Evolutionary conservation across 2,797 vertebrate species (phyloP), one percentile per base, ranked within the genome.

Genomic region (Sebastes hubbsi): DNA sequence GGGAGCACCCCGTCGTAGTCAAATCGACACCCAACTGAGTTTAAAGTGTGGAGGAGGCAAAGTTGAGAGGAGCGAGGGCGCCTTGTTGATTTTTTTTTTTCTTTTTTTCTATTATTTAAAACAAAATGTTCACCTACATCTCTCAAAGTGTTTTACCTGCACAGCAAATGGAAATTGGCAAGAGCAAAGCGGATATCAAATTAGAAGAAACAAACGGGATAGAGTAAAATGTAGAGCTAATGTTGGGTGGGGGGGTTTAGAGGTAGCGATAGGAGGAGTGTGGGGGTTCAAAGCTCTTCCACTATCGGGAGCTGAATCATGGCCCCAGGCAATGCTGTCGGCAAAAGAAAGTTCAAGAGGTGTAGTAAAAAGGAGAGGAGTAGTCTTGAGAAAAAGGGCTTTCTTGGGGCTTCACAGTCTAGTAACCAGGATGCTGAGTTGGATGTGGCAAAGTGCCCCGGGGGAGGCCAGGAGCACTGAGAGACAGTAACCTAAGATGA

Each of bases 321-420:
- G 56, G 92, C 95, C 88, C 66, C 34, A 46, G 94, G 94, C 91
- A 20, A 85, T 22, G 93, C 95, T 87, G 36, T 71, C 49, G 88
- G 95, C 91, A 88, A 88, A 86, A 92, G 84, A 92, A 92, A 92
- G 93, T 94, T 95, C 92, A 94, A 94, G 89, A 94, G 87, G 90
- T 82, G 79, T 80, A 77, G 55, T 87, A 83, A 87, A 89, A 91
- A 83, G 60, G 38, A 67, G 78, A 72, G 81, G 13, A 81, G 69
- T 72, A 72, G 61, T 79, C 75, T 86, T 82, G 71, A 13, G 46
- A 87, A 79, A 78, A 77, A 75, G 78, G 62, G 46, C 63, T 90
- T 92, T 82, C 75, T 88, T 66, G 36, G 80, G 84, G 77, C 86
- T 91, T 89, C 87, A 86, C 75, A 89, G 81, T 89, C 77, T 87